Conservation (phyloP, 2,888 invertebrate genomes). For the Campoplex capitator region DNA sequence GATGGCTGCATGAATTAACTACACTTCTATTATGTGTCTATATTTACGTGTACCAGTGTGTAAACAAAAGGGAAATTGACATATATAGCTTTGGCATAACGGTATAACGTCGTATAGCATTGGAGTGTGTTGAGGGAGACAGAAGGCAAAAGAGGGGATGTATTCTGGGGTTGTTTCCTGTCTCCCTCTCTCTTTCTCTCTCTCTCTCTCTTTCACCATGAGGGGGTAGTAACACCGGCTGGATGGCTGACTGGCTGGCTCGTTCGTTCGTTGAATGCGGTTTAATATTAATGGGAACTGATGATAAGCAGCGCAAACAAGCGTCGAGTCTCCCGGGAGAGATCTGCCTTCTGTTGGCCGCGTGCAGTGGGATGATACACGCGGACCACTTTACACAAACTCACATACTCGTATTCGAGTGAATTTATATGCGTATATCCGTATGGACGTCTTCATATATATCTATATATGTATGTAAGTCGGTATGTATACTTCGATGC, state of each 20-base stretch:
- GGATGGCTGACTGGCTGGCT: slow-evolving; percentile 73
- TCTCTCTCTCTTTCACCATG: slow-evolving; percentile 38
- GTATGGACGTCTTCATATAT: slow-evolving; percentile 23
- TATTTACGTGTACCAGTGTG: slow-evolving; percentile 67
- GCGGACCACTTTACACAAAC: slow-evolving; percentile 59
- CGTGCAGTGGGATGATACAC: slow-evolving; percentile 81
- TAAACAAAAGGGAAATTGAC: slow-evolving; percentile 58
- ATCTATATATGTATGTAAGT: slow-evolving; percentile 21
- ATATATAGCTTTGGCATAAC: slow-evolving; percentile 54
- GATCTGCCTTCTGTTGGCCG: slow-evolving; percentile 84
- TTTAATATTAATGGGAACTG: slow-evolving; percentile 85
- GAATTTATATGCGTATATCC: slow-evolving; percentile 48
- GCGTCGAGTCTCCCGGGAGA: slow-evolving; percentile 85
- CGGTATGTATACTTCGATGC: background rate
- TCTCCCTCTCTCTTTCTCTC: slow-evolving; percentile 7
- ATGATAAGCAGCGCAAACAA: slow-evolving; percentile 85
- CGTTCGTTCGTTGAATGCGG: slow-evolving; percentile 84
- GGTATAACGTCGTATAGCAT: slow-evolving; percentile 67
- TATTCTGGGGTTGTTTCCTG: slow-evolving; percentile 39
- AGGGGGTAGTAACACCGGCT: slow-evolving; percentile 66
- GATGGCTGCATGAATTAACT: slow-evolving; percentile 56
- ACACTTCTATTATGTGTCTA: slow-evolving; percentile 46
- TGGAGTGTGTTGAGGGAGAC: slow-evolving; percentile 48
- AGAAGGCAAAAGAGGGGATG: slow-evolving; percentile 62
- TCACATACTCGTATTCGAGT: slow-evolving; percentile 55